phyloP scores from a whole-genome alignment of 2,888 invertebrate genomes.

The Portevinia maculata region DNA sequence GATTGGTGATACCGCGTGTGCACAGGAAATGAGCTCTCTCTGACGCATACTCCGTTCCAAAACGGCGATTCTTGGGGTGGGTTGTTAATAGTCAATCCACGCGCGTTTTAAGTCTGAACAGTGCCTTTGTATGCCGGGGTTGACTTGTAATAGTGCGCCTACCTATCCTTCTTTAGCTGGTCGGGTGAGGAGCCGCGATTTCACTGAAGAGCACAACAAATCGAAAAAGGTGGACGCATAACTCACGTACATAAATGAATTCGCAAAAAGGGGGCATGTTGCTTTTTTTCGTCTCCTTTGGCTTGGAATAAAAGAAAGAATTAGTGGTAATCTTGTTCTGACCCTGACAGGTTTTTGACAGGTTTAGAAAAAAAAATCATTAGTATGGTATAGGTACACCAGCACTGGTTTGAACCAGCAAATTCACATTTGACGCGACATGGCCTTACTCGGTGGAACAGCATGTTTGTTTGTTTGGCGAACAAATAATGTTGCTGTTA shows the following conservation, averaged over 20 bases:
- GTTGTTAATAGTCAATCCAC: constrained; percentile 68
- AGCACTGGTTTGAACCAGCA: neutral
- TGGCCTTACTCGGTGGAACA: constrained; percentile 50
- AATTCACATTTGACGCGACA: constrained; percentile 53
- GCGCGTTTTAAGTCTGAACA: constrained; percentile 48
- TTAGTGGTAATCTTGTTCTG: constrained; percentile 68
- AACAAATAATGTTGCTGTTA: constrained; percentile 61
- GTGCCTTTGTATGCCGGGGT: constrained; percentile 49
- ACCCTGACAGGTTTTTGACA: constrained; percentile 72
- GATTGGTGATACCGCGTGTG: constrained; percentile 61
- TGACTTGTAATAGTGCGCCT: constrained; percentile 54
- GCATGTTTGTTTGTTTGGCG: constrained; percentile 61
- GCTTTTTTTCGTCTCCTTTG: neutral
- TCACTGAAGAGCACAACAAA: constrained; percentile 12
- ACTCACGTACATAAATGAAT: constrained; percentile 1
- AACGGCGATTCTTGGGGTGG: constrained; percentile 36
- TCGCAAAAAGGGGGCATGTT: constrained; percentile 25
- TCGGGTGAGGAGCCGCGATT: constrained; percentile 26
- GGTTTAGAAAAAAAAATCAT: constrained; percentile 58
- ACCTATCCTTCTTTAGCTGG: constrained; percentile 37
- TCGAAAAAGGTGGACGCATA: constrained; percentile 12
- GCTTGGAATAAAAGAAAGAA: constrained; percentile 47
- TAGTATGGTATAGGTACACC: constrained; percentile 52
- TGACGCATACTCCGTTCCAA: constrained; percentile 66
- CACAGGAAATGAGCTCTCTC: constrained; percentile 66